Evolutionary conservation across 1,140 invertebrate species (phyloP).

Genomic region (Macrostomum lignano): DNA sequence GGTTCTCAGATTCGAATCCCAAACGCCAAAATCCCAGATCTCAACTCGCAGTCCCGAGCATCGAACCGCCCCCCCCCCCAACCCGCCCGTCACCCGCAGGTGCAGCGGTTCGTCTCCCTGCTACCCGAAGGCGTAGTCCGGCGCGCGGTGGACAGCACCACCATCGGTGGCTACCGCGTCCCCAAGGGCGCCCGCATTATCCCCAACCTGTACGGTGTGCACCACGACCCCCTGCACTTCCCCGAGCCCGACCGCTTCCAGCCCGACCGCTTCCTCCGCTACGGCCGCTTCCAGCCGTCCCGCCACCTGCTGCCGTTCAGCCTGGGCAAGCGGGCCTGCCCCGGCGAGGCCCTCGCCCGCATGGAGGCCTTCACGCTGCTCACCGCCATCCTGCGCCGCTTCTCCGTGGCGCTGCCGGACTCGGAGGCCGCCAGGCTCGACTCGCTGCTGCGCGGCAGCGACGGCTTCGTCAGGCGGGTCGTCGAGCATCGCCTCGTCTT

Average conservation of each 20-base stretch:
- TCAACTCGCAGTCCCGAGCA: background rate
- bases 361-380: background rate
- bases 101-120: conserved; percentile 1
- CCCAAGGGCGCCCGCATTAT: conserved; percentile 19
- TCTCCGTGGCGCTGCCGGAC: conserved; percentile 1
- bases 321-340: too few species aligned
- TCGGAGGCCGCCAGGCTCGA: too few species aligned
- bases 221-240: conserved; percentile 30
- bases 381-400: conserved; percentile 2
- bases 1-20: too few species aligned
- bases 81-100: background rate
- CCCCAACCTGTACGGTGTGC: conserved; percentile 23
- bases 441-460: too few species aligned
- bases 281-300: conserved; percentile 1
- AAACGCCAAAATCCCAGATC: background rate
- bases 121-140: too few species aligned
- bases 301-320: background rate
- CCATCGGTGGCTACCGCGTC: conserved; percentile 15
- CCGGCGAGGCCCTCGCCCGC: background rate
- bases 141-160: conserved; percentile 11
- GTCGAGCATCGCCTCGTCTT: too few species aligned
- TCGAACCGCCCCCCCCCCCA: conserved; percentile 1
- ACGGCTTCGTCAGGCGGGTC: too few species aligned
- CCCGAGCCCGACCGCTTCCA: conserved; percentile 39
- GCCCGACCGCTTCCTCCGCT: conserved; percentile 35